Evolutionary conservation across 1,140 invertebrate species (phyloP).

Genomic region (Potamilus streckersoni): DNA sequence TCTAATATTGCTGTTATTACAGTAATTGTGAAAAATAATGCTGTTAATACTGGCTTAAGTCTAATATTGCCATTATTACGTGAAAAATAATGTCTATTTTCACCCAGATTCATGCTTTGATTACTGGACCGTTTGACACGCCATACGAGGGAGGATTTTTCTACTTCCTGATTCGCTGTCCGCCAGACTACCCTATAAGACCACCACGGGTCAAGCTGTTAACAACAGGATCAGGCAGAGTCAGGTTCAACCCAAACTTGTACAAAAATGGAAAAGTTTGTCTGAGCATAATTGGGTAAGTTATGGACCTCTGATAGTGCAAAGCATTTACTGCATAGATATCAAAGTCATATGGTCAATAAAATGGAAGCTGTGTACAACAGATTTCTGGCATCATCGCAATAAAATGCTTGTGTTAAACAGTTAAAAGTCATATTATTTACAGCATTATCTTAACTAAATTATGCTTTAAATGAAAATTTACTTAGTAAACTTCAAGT

Average conservation of each 20-base stretch:
- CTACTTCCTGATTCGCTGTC: constrained; percentile 73
- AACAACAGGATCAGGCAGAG: constrained; percentile 74
- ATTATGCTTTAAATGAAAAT: background rate
- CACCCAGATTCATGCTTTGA: constrained; percentile 72
- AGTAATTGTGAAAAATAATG: too few relatives aligned
- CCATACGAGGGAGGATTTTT: constrained; percentile 78
- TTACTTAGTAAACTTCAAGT: too few relatives aligned
- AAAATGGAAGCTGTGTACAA: background rate
- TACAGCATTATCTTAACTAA: background rate
- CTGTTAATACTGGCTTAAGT: too few relatives aligned
- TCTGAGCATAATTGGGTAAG: constrained; percentile 75
- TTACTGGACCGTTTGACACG: constrained; percentile 76
- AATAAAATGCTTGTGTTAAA: background rate
- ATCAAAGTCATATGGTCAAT: background rate
- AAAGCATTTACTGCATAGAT: background rate
- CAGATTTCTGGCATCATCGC: background rate
- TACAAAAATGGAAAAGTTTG: constrained; percentile 77
- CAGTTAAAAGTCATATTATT: background rate
- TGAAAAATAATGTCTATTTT: background rate
- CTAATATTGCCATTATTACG: too few relatives aligned
- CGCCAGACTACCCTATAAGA: constrained; percentile 71
- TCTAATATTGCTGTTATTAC: too few relatives aligned
- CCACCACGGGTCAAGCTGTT: constrained; percentile 74
- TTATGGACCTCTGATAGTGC: constrained; percentile 6
- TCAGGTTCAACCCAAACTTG: constrained; percentile 76